Base-by-base conservation (phyloP, 2,888 invertebrate genomes). In the Aleiodes testaceus region DNA sequence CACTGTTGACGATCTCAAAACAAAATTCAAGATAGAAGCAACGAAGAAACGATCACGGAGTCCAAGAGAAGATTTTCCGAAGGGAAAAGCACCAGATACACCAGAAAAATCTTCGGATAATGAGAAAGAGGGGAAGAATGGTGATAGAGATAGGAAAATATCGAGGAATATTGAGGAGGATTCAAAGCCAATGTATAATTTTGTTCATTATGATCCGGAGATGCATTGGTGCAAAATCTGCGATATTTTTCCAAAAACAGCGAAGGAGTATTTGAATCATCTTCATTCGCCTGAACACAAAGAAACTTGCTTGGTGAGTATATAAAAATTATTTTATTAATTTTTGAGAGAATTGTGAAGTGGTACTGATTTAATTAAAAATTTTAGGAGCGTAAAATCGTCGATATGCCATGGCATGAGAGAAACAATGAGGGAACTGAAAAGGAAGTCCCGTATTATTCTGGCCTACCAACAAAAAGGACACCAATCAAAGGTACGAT, bases 151-250 rank as follows among this genome's bases (percentile, higher is more conserved):
- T 44, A 78, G 77, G 68, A 80, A 80, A 74, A 74, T 79, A 65
- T 74, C 77, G 75, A 77, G 77, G 70, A 77, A 50, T 30, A 44
- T 79, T 66, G 74, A 80, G 4, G 81, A 85, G 66, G 89, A 87
- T 66, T 74, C 81, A 4, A 88, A 86, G 74, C 87, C 88, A 65
- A 90, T 91, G 85, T 92, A 91, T 87, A 95, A 95, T 90, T 94
- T 93, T 82, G 92, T 94, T 66, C 94, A 95, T 88, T 96, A 95
- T 84, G 96, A 96, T 88, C 95, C 95, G 0, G 95, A 95, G 88
- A 92, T 95, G 90, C 95, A 96, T 85, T 96, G 96, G 96, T 96
- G 96, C 86, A 91, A 95, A 69, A 91, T 93, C 63, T 96, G 96
- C 88, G 93, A 95, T 86, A 93, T 93, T 80, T 96, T 96, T 87